Percentiles rank a stretch among this genome's conserved stretches.
These are phyloP conservation scores for Idaea biselata DNA, from an alignment of 2,888 invertebrate species.

Conservation along the genomic window DNA sequence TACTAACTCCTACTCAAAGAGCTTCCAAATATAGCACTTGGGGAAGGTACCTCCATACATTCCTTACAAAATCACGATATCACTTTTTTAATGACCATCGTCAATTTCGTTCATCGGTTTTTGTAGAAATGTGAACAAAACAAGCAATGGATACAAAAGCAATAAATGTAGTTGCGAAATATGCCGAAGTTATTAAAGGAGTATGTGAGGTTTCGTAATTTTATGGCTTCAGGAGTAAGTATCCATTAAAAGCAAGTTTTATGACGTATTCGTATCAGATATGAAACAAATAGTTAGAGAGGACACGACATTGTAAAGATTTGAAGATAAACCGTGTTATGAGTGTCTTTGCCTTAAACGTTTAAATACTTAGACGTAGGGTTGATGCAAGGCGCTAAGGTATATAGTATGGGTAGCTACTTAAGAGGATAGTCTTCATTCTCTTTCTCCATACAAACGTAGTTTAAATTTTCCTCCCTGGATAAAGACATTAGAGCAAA, in stretches of 20 bases:
- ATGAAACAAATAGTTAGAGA: constrained; percentile 21
- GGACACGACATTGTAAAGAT: constrained; percentile 5
- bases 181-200: constrained; percentile 27
- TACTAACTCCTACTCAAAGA: background rate
- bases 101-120: constrained; percentile 6
- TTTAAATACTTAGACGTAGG: constrained; percentile 1
- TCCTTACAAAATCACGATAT: constrained; percentile 2
- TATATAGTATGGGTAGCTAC: too few relatives aligned
- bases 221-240: constrained; percentile 51
- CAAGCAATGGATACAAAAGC: constrained; percentile 24
- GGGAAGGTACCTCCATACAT: background rate
- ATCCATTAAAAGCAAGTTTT: constrained; percentile 56
- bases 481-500: too few relatives aligned
- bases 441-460: too few relatives aligned
- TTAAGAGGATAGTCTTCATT: too few relatives aligned
- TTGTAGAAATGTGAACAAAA: constrained; percentile 24
- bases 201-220: constrained; percentile 35
- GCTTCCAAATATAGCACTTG: background rate
- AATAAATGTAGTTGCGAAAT: constrained; percentile 25
- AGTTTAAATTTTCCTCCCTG: too few relatives aligned
- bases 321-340: constrained; percentile 13
- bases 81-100: constrained; percentile 20
- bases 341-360: constrained; percentile 3
- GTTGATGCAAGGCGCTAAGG: constrained; percentile 27
- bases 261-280: constrained; percentile 34